These are phyloP conservation scores for Drosophila obscura DNA, from an alignment of 1,140 invertebrate species.

Conservation along the genomic window DNA sequence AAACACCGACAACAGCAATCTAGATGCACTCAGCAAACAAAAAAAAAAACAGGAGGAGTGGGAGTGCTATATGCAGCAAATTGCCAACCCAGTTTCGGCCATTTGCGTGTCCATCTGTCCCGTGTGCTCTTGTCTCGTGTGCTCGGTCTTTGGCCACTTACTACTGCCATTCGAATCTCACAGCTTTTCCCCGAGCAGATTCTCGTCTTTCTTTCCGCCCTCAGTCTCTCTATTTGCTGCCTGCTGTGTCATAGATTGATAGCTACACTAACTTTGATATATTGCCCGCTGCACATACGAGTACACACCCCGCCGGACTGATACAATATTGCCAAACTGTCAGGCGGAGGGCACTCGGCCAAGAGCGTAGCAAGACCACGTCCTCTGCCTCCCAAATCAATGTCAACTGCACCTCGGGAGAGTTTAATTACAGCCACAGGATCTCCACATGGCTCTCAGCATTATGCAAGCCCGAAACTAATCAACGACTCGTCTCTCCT, in stretches of 20 bases:
- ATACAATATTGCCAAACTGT: constrained; percentile 46
- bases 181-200: constrained; percentile 36
- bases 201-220: constrained; percentile 3
- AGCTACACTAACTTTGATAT: constrained; percentile 71
- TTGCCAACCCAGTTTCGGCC: constrained; percentile 52
- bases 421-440: constrained; percentile 43
- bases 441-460: not conserved
- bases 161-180: constrained; percentile 64
- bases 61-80: constrained; percentile 57
- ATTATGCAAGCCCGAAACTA: constrained; percentile 46
- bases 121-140: constrained; percentile 5
- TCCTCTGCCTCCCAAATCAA: constrained; percentile 39
- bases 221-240: constrained; percentile 36
- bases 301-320: constrained; percentile 6
- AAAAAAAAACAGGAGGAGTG: constrained; percentile 2
- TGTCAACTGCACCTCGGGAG: constrained; percentile 27
- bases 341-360: constrained; percentile 6
- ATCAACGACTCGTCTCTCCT: constrained; percentile 33
- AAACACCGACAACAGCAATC: constrained; percentile 27
- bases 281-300: constrained; percentile 43
- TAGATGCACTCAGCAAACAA: constrained; percentile 31
- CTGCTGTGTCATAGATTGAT: constrained; percentile 66
- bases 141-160: constrained; percentile 60
- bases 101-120: constrained; percentile 23
- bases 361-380: not conserved